Conservation (phyloP, 2,113 vertebrate genomes). For the Cathartes aura region DNA sequence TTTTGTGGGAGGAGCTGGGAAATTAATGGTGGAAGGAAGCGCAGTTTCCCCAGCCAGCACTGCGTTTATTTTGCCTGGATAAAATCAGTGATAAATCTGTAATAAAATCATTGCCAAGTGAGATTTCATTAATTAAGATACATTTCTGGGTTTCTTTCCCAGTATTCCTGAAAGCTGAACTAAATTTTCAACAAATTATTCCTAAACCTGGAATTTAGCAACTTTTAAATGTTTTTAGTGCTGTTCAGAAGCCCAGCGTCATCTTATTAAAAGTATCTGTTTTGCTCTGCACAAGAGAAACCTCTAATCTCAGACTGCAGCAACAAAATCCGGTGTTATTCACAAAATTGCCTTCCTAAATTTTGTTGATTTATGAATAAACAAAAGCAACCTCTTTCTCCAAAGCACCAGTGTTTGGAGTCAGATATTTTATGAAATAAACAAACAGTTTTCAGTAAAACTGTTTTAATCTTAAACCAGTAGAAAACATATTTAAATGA, state of each 20-base stretch:
- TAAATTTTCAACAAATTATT: neutral
- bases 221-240: neutral
- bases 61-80: neutral
- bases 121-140: neutral
- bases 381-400: neutral
- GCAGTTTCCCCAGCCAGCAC: neutral
- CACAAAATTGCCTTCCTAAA: neutral
- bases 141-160: neutral
- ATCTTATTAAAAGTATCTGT: neutral
- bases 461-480: neutral
- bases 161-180: neutral
- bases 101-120: neutral
- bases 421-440: neutral
- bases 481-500: neutral
- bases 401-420: neutral
- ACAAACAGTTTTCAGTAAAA: neutral
- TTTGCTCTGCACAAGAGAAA: neutral
- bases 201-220: neutral
- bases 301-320: neutral
- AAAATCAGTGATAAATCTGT: neutral
- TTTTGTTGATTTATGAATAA: neutral
- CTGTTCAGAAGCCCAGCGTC: neutral
- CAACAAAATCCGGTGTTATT: neutral
- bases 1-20: neutral
- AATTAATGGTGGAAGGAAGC: neutral